Base-by-base conservation (phyloP, 2,113 vertebrate species). In the Nannobrachium achirus region DNA sequence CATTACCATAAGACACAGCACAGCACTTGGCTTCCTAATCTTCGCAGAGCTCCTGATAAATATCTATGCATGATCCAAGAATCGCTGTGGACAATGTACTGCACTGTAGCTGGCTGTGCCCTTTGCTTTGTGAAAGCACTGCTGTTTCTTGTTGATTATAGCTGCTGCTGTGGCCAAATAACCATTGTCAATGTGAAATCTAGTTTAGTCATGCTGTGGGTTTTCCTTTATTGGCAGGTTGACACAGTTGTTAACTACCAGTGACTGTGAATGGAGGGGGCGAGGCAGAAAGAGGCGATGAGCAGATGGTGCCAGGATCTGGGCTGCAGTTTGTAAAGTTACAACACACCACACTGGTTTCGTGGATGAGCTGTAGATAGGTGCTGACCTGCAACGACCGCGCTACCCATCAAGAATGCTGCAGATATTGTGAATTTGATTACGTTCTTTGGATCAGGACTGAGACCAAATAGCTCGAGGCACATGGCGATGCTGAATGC, bases 1-100 rank as follows among this genome's bases (percentile, higher is more conserved):
- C 83, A 92, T 92, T 91, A 85, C 50, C 86, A 82, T 87, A 88
- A 89, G 78, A 90, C 78, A 85, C 75, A 87, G 78, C 57, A 73
- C 70, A 75, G 78, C 79, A 89, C 79, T 88, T 89, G 82, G 75
- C 86, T 85, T 83, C 78, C 80, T 90, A 89, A 92, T 91, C 84
- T 88, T 75, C 68, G 20, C 66, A 66, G 85, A 81, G 76, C 73
- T 75, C 49, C 73, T 61, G 76, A 88, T 89, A 67, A 79, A 85
- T 81, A 92, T 88, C 88, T 84, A 59, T 60, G 46, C 33, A 52
- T 20, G 58, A 83, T 73, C 66, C 20, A 67, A 60, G 61, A 71
- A 60, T 46, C 75, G 66, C 56, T 65, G 48, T 66, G 73, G 64
- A 59, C 73, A 64, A 63, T 55, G 25, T 33, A 33, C 25, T 55